A percentile compares a stretch with the other conserved stretches of the same genome.
These are phyloP conservation scores for Parauchenoglanis ngamensis DNA, from an alignment of 2,797 vertebrate genomes.

Conservation along the genomic window DNA sequence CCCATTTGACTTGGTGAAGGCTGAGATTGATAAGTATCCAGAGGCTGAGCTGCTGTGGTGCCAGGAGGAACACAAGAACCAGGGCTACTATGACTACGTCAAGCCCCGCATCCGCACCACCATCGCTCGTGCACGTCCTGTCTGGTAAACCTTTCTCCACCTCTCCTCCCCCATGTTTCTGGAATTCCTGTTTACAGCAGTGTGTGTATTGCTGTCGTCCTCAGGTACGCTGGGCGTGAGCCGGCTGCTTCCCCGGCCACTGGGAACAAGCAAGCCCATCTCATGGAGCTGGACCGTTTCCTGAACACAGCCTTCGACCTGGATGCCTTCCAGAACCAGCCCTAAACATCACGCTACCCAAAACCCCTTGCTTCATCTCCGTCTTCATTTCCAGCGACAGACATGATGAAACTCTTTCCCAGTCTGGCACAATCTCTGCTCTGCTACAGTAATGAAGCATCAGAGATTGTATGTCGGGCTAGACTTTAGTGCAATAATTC, in stretches of 20 bases:
- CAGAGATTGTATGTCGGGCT: background rate
- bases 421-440: background rate
- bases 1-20: conserved; percentile 84
- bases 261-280: conserved; percentile 84
- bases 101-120: conserved; percentile 86
- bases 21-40: conserved; percentile 80
- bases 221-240: conserved; percentile 85
- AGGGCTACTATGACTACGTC: conserved; percentile 88
- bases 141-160: conserved; percentile 73
- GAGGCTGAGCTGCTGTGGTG: conserved; percentile 85
- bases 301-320: conserved; percentile 81
- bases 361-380: background rate
- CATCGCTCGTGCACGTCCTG: conserved; percentile 78
- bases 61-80: conserved; percentile 91
- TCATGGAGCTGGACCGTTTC: conserved; percentile 81
- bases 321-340: conserved; percentile 61
- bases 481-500: background rate
- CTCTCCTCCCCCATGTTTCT: background rate
- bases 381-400: background rate
- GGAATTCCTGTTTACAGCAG: background rate
- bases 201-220: background rate
- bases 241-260: conserved; percentile 85
- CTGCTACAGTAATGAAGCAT: background rate
- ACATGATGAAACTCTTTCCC: background rate
- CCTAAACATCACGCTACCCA: conserved; percentile 39